Percentiles rank a stretch among this genome's conserved stretches.
Conservation (phyloP, 2,888 invertebrate genomes). For the Euproctis similis region DNA sequence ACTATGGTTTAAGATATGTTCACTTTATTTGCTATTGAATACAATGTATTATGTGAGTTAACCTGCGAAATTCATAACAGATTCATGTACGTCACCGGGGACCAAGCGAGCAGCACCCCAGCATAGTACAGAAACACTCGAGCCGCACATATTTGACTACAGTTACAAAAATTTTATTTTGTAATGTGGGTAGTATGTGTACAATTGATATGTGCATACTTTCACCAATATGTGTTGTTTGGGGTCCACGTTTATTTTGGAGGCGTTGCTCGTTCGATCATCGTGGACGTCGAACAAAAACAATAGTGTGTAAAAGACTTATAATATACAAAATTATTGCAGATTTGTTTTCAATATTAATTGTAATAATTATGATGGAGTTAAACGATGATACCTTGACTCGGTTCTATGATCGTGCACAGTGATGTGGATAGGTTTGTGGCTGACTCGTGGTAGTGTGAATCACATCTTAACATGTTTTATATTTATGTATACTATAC, state of each 20-base stretch:
- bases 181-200: slow-evolving; percentile 16
- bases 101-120: slow-evolving; percentile 53
- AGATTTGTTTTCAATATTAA: slow-evolving; percentile 61
- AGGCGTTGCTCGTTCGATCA: slow-evolving; percentile 60
- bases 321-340: slow-evolving; percentile 61
- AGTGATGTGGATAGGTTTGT: slow-evolving; percentile 73
- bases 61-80: slow-evolving; percentile 62
- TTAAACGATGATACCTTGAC: slow-evolving; percentile 47
- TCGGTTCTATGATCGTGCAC: slow-evolving; percentile 59
- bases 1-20: slow-evolving; percentile 76
- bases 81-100: slow-evolving; percentile 53
- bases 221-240: too few species aligned
- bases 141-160: slow-evolving; percentile 16
- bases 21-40: slow-evolving; percentile 75
- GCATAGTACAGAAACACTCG: slow-evolving; percentile 25
- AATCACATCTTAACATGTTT: slow-evolving; percentile 74
- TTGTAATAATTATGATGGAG: slow-evolving; percentile 22
- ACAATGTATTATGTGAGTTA: slow-evolving; percentile 73
- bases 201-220: too few species aligned
- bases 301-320: slow-evolving; percentile 70
- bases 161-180: slow-evolving; percentile 23
- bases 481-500: slow-evolving; percentile 73
- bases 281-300: slow-evolving; percentile 63
- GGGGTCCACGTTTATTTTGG: slow-evolving; percentile 34
- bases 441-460: slow-evolving; percentile 70